Evolutionary conservation across 1,140 invertebrate species (phyloP), one percentile per base, ranked within the genome.

Genomic region (Zaprionus tsacasi): DNA sequence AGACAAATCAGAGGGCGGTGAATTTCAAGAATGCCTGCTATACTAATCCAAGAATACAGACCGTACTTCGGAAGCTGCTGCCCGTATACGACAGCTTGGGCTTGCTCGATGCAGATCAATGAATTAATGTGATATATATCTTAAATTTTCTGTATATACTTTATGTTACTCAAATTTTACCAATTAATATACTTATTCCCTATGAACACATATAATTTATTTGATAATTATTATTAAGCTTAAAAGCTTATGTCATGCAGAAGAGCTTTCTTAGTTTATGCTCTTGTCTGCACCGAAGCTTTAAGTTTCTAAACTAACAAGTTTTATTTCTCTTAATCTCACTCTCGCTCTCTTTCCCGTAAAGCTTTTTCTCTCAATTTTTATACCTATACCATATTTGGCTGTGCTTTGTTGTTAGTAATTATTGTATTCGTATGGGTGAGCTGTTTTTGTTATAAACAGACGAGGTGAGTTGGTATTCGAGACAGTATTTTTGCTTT

Each of bases 41-140:
- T 54, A 70, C 30, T 1, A 92, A 92, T 67, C 69, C 73, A 0
- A 63, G 58, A 1, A 58, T 78, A 6, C 77, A 91, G 17, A 45
- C 40, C 2, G 52, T 82, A 12, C 40, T 92, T 3, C 65, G 73
- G 15, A 58, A 77, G 17, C 65, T 93, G 0, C 35, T 92, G 15
- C 83, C 92, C 0, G 45, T 74, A 0, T 92, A 75, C 48, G 82
- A 91, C 6, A 55, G 77, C 6, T 70, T 79, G 45, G 92, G 92
- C 8, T 70, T 93, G 30, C 70, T 93, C 2, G 92, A 93, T 64
- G 65, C 58, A 3, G 68, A 91, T 73, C 91, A 92, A 70, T 91
- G 30, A 87, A 45, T 25, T 33, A 36, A 45, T 35, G 35, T 35
- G 10, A 33, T 66, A 56, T 63, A 13, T 30, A 45, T 30, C 36